These are phyloP conservation scores for Uromys caudimaculatus DNA, from an alignment of 2,797 vertebrate genomes.

Conservation along the genomic window DNA sequence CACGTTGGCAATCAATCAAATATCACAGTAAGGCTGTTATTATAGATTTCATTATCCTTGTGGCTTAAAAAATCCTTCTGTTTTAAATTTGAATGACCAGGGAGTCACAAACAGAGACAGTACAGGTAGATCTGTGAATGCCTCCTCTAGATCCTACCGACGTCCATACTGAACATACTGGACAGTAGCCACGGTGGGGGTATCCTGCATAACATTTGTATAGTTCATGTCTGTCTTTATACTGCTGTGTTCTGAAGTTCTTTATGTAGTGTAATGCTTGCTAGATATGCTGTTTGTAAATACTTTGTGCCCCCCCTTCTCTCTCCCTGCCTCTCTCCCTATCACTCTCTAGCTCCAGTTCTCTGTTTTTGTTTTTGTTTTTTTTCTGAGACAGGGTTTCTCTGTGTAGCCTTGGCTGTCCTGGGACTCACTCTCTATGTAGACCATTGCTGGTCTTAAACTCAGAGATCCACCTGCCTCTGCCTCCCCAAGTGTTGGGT, in stretches of 20 bases:
- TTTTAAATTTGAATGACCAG: constrained; percentile 4
- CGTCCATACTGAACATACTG: too few species aligned
- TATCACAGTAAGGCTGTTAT: neutral
- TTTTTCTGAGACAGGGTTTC: neutral
- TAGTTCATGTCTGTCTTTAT: neutral
- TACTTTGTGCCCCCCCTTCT: neutral
- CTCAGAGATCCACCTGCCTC: neutral
- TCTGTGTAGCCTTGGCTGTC: neutral
- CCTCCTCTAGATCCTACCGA: neutral
- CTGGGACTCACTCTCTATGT: neutral
- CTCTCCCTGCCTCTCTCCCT: neutral
- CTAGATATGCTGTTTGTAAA: neutral
- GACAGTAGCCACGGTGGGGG: neutral
- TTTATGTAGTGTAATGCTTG: neutral
- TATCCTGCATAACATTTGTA: neutral
- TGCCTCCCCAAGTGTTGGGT: neutral
- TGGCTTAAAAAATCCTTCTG: neutral
- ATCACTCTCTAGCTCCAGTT: neutral
- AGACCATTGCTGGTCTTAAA: neutral
- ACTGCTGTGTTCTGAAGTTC: neutral
- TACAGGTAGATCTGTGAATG: neutral
- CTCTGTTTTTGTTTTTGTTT: too few species aligned
- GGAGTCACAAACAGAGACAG: neutral
- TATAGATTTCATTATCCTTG: neutral
- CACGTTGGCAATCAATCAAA: neutral